Evolutionary conservation across 2,888 invertebrate genomes (phyloP).

Genomic region (Lissocephala sabroskyi): DNA sequence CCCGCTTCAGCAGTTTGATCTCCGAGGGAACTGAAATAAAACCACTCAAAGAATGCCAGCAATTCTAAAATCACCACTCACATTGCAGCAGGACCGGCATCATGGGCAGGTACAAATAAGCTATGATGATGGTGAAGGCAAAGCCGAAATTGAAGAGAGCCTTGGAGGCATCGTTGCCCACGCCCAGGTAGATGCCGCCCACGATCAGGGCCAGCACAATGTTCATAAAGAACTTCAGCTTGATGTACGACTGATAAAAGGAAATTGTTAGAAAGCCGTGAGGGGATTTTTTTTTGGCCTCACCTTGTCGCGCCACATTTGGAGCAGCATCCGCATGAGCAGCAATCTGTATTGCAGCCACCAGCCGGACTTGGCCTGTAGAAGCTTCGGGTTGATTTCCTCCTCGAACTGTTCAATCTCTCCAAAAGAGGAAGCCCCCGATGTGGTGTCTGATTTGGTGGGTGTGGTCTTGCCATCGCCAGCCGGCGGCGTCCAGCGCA

Average conservation of each 20-base stretch:
- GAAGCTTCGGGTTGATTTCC: slow-evolving; percentile 73
- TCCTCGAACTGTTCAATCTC: slow-evolving; percentile 66
- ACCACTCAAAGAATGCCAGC: too few relatives aligned
- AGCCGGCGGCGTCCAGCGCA: slow-evolving; percentile 73
- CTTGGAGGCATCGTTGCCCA: slow-evolving; percentile 87
- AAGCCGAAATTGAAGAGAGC: slow-evolving; percentile 89
- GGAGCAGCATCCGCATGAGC: slow-evolving; percentile 80
- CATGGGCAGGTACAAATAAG: slow-evolving; percentile 87
- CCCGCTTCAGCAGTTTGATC: slow-evolving; percentile 82
- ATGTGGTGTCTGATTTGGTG: slow-evolving; percentile 64
- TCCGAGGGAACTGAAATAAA: slow-evolving; percentile 88
- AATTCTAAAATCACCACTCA: slow-evolving; percentile 73
- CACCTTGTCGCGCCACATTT: slow-evolving; percentile 84
- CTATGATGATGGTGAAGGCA: slow-evolving; percentile 84
- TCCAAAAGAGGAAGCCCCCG: slow-evolving; percentile 59
- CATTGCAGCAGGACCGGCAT: slow-evolving; percentile 86
- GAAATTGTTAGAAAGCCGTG: neutral
- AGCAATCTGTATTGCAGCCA: slow-evolving; percentile 81
- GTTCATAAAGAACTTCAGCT: slow-evolving; percentile 80
- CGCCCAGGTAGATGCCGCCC: slow-evolving; percentile 80
- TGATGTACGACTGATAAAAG: slow-evolving; percentile 79
- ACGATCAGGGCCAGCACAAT: slow-evolving; percentile 80
- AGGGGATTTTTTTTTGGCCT: too few relatives aligned
- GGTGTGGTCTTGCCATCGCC: slow-evolving; percentile 37
- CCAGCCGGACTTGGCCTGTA: slow-evolving; percentile 76